These are phyloP conservation scores for Pterocles gutturalis DNA, from an alignment of 2,113 vertebrate genomes.

Conservation along the genomic window DNA sequence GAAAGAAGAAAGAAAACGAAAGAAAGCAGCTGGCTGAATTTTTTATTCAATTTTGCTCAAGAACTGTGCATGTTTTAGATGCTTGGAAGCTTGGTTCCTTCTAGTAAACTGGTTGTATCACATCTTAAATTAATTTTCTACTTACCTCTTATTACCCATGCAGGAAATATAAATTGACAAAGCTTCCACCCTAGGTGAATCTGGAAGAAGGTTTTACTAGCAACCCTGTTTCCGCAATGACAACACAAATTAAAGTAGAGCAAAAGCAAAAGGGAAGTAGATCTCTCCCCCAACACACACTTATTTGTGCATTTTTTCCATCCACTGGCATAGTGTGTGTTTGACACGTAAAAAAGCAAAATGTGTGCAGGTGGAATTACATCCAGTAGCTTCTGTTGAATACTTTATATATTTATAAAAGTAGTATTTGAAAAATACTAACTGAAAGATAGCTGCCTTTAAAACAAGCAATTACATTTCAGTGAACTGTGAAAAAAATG, in stretches of 20 bases:
- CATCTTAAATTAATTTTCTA: not conserved
- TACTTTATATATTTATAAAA: not conserved
- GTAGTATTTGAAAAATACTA: not conserved
- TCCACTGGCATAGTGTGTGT: not conserved
- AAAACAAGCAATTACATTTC: not conserved
- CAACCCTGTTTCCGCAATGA: not conserved
- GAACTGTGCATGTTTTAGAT: not conserved
- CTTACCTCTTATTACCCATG: not conserved
- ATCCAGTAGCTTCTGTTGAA: not conserved
- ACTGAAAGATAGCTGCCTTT: not conserved
- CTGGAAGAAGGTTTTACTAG: not conserved
- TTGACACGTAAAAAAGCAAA: not conserved
- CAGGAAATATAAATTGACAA: not conserved
- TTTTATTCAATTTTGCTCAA: not conserved
- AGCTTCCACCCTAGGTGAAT: not conserved
- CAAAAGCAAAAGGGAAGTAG: not conserved
- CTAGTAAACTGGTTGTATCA: not conserved
- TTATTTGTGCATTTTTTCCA: not conserved
- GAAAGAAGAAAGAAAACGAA: not conserved
- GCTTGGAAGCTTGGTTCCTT: not conserved
- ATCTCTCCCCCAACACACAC: not conserved
- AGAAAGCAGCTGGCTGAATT: not conserved
- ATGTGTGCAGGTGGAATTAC: not conserved
- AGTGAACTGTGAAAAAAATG: not conserved
- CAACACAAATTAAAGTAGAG: not conserved